Evolutionary conservation across 1,140 invertebrate genomes (phyloP), one percentile per base, ranked within the genome.

Genomic region (Pogonognathellus flavescens): DNA sequence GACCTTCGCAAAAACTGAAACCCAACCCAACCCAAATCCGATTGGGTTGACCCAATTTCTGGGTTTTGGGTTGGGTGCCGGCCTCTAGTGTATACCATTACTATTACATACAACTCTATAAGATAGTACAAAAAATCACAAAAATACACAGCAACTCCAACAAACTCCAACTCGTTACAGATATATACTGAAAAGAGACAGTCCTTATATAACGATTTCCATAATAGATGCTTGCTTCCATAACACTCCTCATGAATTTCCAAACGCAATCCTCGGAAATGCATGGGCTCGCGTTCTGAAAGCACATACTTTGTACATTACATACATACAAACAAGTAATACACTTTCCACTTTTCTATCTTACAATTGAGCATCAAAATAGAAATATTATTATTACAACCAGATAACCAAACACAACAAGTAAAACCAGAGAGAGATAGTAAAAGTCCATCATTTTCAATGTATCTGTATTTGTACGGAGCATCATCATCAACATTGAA

Each of bases 381-480:
- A 66, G 20, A 66, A 66, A 25, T 22, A 66, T 66, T 22, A 62
- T 62, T 62, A 22, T 22, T 14, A 66, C 10, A 66, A 25, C 62
- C 62, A 66, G 31, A 41, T 41, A 41, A 41, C 31, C 62, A 55
- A 11, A 55, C 53, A 66, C 62, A 66, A 66, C 62, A 66, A 66
- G 20, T 3, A 41, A 41, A 41, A 41, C 31, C 31, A 41, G 31
- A 41, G 31, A 41, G 31, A 66, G 62, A 66, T 66, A 66, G 62
- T 66, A 66, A 66, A 66, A 66, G 62, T 66, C 62, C 22, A 66
- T 66, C 62, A 66, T 66, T 41, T 41, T 66, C 20, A 13, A 11
- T 2, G 10, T 10, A 20, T 25, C 25, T 31, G 60, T 20, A 66
- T 20, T 25, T 25, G 62, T 25, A 20, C n/a, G n/a, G n/a, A n/a